These are phyloP conservation scores for Andrena camellia DNA, from an alignment of 2,888 invertebrate species.

Conservation along the genomic window DNA sequence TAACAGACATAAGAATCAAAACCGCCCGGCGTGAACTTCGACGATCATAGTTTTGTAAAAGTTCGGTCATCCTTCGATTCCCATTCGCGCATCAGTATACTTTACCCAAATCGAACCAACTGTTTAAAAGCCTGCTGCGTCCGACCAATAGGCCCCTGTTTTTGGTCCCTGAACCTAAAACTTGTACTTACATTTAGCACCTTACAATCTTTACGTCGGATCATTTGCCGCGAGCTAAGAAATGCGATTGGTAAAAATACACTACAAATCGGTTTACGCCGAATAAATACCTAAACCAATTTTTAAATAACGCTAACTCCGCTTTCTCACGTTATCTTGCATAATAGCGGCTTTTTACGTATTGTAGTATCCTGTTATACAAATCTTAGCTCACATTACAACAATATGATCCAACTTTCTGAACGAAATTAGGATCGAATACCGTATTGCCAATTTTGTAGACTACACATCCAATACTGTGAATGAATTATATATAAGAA, in stretches of 20 bases:
- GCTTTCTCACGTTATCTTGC: neutral
- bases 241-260: constrained; percentile 36
- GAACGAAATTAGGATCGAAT: constrained; percentile 25
- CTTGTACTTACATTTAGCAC: constrained; percentile 71
- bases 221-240: constrained; percentile 55
- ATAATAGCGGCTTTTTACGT: neutral
- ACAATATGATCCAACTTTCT: constrained; percentile 35
- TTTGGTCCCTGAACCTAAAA: constrained; percentile 80
- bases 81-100: constrained; percentile 56
- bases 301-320: neutral
- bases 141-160: constrained; percentile 67
- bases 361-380: neutral
- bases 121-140: constrained; percentile 62
- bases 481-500: constrained; percentile 8
- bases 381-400: constrained; percentile 54
- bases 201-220: constrained; percentile 56
- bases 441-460: constrained; percentile 32
- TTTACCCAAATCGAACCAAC: constrained; percentile 66
- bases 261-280: neutral
- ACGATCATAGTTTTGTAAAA: constrained; percentile 20
- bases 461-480: constrained; percentile 10
- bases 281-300: constrained; percentile 1
- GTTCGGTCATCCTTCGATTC: constrained; percentile 23
- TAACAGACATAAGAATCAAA: constrained; percentile 33
- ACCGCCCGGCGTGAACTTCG: neutral